A percentile compares a stretch with the other conserved stretches of the same genome.
Conservation (phyloP, 2,888 invertebrate species). For the Tetragnatha montana region DNA sequence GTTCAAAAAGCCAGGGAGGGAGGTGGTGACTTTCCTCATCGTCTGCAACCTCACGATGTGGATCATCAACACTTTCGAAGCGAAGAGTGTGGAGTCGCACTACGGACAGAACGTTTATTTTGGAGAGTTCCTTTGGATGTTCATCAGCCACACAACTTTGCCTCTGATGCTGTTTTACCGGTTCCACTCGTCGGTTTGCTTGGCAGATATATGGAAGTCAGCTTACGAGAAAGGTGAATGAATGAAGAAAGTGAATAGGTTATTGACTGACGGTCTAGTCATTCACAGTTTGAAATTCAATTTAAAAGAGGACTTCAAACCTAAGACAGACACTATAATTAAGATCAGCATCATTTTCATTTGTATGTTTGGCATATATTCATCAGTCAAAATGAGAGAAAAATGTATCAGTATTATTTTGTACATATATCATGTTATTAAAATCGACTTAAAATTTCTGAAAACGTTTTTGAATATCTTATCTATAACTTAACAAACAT, state of each 20-base stretch:
- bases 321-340: no score
- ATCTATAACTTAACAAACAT: no score
- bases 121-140: constrained; percentile 84
- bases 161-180: constrained; percentile 87
- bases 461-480: no score
- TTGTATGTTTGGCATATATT: not conserved
- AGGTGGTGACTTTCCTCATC: constrained; percentile 85
- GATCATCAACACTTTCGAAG: constrained; percentile 85
- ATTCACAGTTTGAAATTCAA: not conserved
- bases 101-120: constrained; percentile 82
- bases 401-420: not conserved
- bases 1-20: constrained; percentile 84
- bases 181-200: constrained; percentile 86
- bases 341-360: not conserved
- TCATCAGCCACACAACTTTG: constrained; percentile 84
- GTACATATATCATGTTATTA: no score
- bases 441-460: no score
- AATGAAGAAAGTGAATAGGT: constrained; percentile 61
- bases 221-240: constrained; percentile 81
- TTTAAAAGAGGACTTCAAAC: not conserved
- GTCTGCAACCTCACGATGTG: constrained; percentile 87
- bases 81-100: constrained; percentile 79
- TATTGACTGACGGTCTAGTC: not conserved
- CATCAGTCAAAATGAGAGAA: not conserved
- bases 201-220: constrained; percentile 86